Conservation (phyloP, 2,888 invertebrate species). For the Ellobium chinense region DNA sequence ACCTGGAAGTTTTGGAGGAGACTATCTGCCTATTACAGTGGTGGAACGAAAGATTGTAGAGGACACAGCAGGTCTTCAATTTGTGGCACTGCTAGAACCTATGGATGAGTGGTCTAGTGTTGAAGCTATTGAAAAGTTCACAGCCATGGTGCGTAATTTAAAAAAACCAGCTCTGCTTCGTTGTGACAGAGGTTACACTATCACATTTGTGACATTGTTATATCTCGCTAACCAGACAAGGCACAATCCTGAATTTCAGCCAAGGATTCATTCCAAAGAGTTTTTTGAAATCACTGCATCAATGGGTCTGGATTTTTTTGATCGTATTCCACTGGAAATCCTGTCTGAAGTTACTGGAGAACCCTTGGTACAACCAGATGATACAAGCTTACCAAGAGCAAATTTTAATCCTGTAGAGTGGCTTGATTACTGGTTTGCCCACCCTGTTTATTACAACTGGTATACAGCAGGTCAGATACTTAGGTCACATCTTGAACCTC, state of each 20-base stretch:
- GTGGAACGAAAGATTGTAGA: conserved; percentile 57
- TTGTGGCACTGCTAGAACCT: conserved; percentile 58
- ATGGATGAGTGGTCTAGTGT: conserved; percentile 64
- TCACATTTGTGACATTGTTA: conserved; percentile 65
- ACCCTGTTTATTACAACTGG: conserved; percentile 68
- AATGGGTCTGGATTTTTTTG: conserved; percentile 68
- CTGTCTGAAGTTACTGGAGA: conserved; percentile 67
- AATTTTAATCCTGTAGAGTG: conserved; percentile 63
- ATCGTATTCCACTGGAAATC: conserved; percentile 56
- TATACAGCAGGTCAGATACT: conserved; percentile 70
- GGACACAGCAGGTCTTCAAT: conserved; percentile 59
- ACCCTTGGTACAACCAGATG: conserved; percentile 50
- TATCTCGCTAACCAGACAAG: conserved; percentile 64
- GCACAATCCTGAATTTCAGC: conserved; percentile 57
- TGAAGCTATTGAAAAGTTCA: conserved; percentile 62
- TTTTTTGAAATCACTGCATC: conserved; percentile 63
- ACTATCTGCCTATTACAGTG: conserved; percentile 59
- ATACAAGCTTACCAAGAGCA: conserved; percentile 48
- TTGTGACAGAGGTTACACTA: conserved; percentile 62
- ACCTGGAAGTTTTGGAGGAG: conserved; percentile 58
- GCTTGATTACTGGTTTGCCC: conserved; percentile 69
- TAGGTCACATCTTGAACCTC: conserved; percentile 58
- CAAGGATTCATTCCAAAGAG: conserved; percentile 59
- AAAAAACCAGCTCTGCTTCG: conserved; percentile 59
- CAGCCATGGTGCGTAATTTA: conserved; percentile 42